Conservation (phyloP, 2,888 invertebrate genomes). For the Ashinkailepas kermadecensis region DNA sequence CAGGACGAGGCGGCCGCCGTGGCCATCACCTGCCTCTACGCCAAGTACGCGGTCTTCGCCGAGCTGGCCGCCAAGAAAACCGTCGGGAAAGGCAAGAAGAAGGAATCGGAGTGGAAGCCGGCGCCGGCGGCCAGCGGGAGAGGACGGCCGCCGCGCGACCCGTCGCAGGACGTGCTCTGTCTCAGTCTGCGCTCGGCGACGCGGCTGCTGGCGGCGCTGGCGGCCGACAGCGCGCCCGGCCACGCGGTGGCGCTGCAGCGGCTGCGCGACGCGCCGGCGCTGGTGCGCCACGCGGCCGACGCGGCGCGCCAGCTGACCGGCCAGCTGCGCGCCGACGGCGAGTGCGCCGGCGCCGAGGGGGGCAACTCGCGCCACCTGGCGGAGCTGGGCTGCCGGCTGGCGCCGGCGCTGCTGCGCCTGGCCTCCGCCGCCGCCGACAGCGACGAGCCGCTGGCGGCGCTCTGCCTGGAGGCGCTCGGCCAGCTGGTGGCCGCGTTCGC, state of each 20-base stretch:
- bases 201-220: not conserved
- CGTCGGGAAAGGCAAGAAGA: not conserved
- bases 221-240: not conserved
- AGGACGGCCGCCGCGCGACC: not conserved
- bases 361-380: not conserved
- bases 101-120: not conserved
- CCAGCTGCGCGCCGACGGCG: constrained; percentile 9
- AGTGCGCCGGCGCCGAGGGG: constrained; percentile 12
- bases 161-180: not conserved
- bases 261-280: not conserved
- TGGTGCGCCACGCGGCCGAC: not conserved
- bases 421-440: not conserved
- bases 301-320: not conserved
- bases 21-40: not conserved
- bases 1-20: not conserved
- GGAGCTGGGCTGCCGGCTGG: not conserved
- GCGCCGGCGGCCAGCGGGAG: not conserved
- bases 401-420: not conserved
- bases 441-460: constrained; percentile 15
- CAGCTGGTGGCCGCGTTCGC: not conserved
- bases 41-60: not conserved
- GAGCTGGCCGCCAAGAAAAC: not conserved
- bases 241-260: not conserved
- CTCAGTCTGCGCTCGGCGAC: constrained; percentile 6
- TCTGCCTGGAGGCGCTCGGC: constrained; percentile 4